These are phyloP conservation scores for Ligdia adustata DNA, from an alignment of 2,888 invertebrate species.

Conservation along the genomic window DNA sequence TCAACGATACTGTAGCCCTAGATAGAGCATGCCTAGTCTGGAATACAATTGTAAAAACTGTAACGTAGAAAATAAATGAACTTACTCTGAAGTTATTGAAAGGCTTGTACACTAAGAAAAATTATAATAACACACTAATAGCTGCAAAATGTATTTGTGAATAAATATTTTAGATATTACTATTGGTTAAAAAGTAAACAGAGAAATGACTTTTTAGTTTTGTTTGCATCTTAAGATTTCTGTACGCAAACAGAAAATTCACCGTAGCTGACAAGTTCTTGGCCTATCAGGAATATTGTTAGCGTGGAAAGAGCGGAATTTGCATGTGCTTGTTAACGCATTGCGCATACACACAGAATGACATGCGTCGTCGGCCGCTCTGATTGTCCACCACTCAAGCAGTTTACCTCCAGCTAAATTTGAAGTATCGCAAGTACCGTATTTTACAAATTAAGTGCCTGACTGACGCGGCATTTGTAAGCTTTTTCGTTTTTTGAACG, in stretches of 20 bases:
- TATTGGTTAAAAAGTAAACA: too few species aligned
- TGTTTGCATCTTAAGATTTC: constrained; percentile 5
- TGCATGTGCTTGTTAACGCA: constrained; percentile 83
- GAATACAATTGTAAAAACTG: too few species aligned
- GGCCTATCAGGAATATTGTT: constrained; percentile 66
- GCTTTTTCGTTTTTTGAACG: constrained; percentile 15
- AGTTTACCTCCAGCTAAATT: constrained; percentile 41
- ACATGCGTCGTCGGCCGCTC: constrained; percentile 65
- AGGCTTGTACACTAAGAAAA: too few species aligned
- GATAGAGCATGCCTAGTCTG: too few species aligned
- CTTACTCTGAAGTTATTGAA: too few species aligned
- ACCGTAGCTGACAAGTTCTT: constrained; percentile 42
- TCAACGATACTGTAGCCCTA: too few species aligned
- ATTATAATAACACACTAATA: too few species aligned
- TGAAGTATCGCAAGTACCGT: constrained; percentile 42
- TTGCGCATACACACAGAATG: constrained; percentile 68
- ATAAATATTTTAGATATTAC: too few species aligned
- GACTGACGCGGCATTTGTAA: constrained; percentile 33
- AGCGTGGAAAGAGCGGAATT: constrained; percentile 63
- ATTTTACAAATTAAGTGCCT: constrained; percentile 31
- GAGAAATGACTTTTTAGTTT: too few species aligned
- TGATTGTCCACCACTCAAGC: constrained; percentile 59
- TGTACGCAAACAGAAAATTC: constrained; percentile 37
- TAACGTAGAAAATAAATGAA: too few species aligned
- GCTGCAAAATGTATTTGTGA: too few species aligned